These are phyloP conservation scores for Astropecten irregularis DNA, from an alignment of 53 echinoderm and acorn worm genomes.

Conservation along the genomic window DNA sequence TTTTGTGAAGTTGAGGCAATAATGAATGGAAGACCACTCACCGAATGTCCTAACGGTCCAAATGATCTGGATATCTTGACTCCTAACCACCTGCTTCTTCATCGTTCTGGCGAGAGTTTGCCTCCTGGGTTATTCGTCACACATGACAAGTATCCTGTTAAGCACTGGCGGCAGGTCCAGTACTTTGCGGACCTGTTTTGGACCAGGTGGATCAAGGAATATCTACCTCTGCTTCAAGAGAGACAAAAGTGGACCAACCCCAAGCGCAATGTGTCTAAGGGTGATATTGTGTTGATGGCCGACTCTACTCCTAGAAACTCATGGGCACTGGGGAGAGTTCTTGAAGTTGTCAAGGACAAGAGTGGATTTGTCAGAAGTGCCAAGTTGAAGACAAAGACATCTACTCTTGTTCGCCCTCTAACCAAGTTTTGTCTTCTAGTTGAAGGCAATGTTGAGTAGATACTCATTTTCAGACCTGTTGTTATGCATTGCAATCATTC, in stretches of 20 bases:
- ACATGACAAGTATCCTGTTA: conserved; percentile 20
- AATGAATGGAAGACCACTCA: conserved; percentile 54
- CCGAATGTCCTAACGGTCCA: conserved; percentile 38
- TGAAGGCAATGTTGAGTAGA: conserved; percentile 6
- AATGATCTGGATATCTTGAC: conserved; percentile 39
- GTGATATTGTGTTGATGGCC: conserved; percentile 41
- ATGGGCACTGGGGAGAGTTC: conserved; percentile 54
- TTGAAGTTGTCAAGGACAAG: conserved; percentile 46
- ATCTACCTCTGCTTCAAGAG: conserved; percentile 52
- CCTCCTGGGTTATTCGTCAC: conserved; percentile 37
- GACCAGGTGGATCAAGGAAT: conserved; percentile 55
- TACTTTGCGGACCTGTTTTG: conserved; percentile 60
- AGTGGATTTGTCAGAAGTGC: conserved; percentile 34
- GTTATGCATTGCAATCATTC: not conserved
- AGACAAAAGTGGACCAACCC: conserved; percentile 48
- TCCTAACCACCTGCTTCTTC: conserved; percentile 42
- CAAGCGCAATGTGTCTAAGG: conserved; percentile 35
- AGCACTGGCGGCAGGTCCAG: conserved; percentile 53
- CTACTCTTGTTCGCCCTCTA: conserved; percentile 49
- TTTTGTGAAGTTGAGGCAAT: conserved; percentile 58
- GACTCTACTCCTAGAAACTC: conserved; percentile 44
- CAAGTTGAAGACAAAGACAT: conserved; percentile 55
- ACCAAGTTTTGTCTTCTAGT: conserved; percentile 38
- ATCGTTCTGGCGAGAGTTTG: conserved; percentile 16
- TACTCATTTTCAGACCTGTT: not conserved